Conservation (phyloP, 2,888 invertebrate species). For the Lithophane leautieri region DNA sequence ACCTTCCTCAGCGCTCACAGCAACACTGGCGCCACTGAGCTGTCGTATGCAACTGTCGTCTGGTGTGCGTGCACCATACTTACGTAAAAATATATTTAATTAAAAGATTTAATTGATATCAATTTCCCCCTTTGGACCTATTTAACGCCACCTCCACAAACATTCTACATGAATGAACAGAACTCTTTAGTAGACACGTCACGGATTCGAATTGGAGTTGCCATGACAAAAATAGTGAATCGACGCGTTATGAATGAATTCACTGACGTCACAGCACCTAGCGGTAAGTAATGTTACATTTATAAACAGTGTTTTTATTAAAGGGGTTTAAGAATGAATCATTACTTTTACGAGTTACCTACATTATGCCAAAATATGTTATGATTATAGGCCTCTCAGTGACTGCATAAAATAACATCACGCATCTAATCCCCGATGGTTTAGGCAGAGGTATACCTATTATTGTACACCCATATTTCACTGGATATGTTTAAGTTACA, state of each 20-base stretch:
- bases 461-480: too few relatives aligned
- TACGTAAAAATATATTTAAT: too few relatives aligned
- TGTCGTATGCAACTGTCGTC: too few relatives aligned
- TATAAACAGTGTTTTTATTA: constrained; percentile 20
- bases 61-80: too few relatives aligned
- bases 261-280: constrained; percentile 35
- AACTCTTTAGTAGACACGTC: constrained; percentile 63
- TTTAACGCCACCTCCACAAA: constrained; percentile 35
- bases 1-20: too few relatives aligned
- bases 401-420: neutral
- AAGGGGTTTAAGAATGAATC: neutral
- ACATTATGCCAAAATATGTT: neutral
- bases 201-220: constrained; percentile 63
- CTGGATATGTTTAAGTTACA: too few relatives aligned
- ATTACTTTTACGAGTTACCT: neutral
- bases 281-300: constrained; percentile 15
- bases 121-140: neutral
- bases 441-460: too few relatives aligned
- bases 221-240: constrained; percentile 61
- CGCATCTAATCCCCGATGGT: too few relatives aligned
- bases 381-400: neutral
- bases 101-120: neutral
- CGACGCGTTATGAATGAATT: constrained; percentile 56
- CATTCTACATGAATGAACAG: constrained; percentile 28
- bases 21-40: too few relatives aligned